These are phyloP conservation scores for Hypomesus transpacificus DNA, from an alignment of 2,113 vertebrate species.

Conservation along the genomic window DNA sequence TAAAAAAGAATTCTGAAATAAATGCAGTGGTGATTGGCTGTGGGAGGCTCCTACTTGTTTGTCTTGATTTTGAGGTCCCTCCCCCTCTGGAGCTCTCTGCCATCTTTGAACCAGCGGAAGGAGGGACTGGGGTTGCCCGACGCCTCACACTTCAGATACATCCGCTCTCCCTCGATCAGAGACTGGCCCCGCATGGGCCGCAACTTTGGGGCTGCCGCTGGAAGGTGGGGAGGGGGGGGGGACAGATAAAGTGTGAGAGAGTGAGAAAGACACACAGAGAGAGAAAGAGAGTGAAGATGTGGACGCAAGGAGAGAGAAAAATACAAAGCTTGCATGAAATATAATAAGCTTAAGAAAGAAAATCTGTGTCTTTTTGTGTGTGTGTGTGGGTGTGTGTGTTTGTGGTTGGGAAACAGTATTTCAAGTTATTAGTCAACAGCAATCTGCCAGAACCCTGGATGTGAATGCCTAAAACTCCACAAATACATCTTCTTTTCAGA, in stretches of 20 bases:
- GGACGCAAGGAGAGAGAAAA: constrained; percentile 12
- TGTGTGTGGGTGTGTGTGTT: background rate
- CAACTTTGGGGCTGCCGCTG: constrained; percentile 87
- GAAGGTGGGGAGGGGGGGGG: constrained; percentile 26
- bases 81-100: constrained; percentile 90
- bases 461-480: too few species aligned
- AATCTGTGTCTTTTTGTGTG: background rate
- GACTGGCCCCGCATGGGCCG: constrained; percentile 88
- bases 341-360: background rate
- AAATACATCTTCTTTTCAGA: background rate
- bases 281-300: constrained; percentile 1
- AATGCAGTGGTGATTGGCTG: background rate
- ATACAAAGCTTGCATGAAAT: background rate
- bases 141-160: constrained; percentile 91
- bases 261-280: background rate
- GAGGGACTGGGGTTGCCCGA: constrained; percentile 88
- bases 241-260: constrained; percentile 5
- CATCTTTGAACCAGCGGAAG: constrained; percentile 96
- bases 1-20: background rate
- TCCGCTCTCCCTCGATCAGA: constrained; percentile 84
- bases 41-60: constrained; percentile 83
- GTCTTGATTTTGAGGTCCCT: constrained; percentile 94
- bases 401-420: background rate
- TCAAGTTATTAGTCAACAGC: background rate
- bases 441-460: too few species aligned